Evolutionary conservation across 2,888 invertebrate genomes (phyloP).

Genomic region (Selenia dentaria): DNA sequence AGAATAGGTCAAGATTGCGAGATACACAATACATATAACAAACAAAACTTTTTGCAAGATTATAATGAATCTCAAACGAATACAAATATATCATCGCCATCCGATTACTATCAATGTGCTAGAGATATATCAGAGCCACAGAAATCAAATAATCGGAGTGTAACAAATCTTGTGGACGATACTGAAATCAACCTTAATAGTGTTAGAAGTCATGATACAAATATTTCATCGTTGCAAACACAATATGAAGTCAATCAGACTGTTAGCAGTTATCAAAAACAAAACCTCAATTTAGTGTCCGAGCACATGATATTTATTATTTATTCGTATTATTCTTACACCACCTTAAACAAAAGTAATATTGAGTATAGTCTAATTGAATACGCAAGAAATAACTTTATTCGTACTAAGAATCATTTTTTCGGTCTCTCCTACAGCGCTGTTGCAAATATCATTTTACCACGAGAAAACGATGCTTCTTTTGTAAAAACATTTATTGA

Average conservation of each 20-base stretch:
- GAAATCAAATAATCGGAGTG: background rate
- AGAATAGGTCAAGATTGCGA: background rate
- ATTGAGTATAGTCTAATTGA: slow-evolving; percentile 9
- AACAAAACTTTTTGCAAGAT: background rate
- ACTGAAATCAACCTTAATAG: background rate
- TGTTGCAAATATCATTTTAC: slow-evolving; percentile 43
- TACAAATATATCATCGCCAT: background rate
- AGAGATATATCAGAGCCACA: background rate
- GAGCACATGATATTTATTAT: slow-evolving; percentile 39
- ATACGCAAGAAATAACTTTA: slow-evolving; percentile 25
- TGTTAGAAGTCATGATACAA: background rate
- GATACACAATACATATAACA: background rate
- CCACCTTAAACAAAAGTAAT: slow-evolving; percentile 5
- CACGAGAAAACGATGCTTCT: slow-evolving; percentile 39
- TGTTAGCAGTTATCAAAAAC: background rate
- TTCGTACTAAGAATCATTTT: slow-evolving; percentile 35
- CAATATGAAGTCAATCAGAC: background rate
- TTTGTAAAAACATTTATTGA: slow-evolving; percentile 43
- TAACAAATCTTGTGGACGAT: background rate
- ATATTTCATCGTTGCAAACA: background rate
- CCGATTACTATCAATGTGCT: too few relatives aligned
- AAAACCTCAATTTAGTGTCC: slow-evolving; percentile 31
- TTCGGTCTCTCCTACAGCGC: slow-evolving; percentile 46
- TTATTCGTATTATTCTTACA: slow-evolving; percentile 30
- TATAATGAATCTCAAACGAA: background rate